Evolutionary conservation across 2,113 vertebrate species (phyloP).

Genomic region (Tenebrosternarchus preto): DNA sequence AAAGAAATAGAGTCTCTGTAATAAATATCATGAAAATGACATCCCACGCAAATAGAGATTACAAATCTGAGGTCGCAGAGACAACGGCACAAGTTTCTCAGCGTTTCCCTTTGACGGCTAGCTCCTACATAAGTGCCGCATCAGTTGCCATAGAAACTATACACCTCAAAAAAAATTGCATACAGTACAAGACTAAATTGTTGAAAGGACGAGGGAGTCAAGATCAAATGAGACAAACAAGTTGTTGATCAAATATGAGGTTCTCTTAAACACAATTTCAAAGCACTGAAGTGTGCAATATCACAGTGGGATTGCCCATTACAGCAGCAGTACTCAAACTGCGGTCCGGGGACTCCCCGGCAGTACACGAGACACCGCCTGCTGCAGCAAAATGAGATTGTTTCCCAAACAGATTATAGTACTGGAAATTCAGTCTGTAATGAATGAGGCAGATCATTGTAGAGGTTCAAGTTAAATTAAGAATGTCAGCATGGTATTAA

Average conservation of each 20-base stretch:
- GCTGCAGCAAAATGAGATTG: conserved; percentile 28
- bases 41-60: conserved; percentile 31
- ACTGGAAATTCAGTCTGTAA: conserved; percentile 26
- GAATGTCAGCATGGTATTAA: conserved; percentile 24
- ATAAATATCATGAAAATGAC: conserved; percentile 22
- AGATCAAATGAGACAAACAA: conserved; percentile 49
- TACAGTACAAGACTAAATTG: conserved; percentile 36
- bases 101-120: conserved; percentile 3
- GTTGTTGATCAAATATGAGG: conserved; percentile 42
- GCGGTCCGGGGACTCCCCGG: conserved; percentile 34
- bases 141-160: conserved; percentile 56
- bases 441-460: conserved; percentile 23
- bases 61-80: conserved; percentile 27
- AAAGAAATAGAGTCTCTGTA: background rate
- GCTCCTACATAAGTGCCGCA: conserved; percentile 27
- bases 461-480: conserved; percentile 23
- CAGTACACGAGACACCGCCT: conserved; percentile 26
- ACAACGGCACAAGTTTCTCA: conserved; percentile 24
- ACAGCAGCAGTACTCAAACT: conserved; percentile 16
- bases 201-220: conserved; percentile 33
- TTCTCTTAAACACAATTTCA: conserved; percentile 41
- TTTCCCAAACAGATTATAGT: conserved; percentile 37
- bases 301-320: conserved; percentile 39
- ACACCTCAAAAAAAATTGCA: conserved; percentile 34
- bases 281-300: conserved; percentile 27